Evolutionary conservation across 53 echinoderm and acorn worm species (phyloP), one percentile per base, ranked within the genome.

Genomic region (Henricia sp.): DNA sequence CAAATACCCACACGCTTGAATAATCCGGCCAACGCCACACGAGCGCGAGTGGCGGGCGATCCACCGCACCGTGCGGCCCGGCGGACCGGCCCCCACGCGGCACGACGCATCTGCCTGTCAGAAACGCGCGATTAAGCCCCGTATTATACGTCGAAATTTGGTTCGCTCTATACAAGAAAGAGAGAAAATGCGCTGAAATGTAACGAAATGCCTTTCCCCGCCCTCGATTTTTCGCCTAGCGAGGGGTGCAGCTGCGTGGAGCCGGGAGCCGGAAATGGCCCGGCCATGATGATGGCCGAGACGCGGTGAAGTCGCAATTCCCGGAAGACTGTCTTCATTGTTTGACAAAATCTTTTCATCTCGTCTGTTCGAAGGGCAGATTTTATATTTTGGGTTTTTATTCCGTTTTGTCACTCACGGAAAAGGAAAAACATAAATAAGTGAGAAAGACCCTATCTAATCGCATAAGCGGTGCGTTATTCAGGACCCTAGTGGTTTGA

Each of bases 161-260:
- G n/a, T n/a, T n/a, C n/a, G n/a, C n/a, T n/a, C n/a, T n/a, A 21
- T 9, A 70, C 4, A 38, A 25, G 16, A 43, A 14, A 38, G 68
- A 25, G 23, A 70, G 44, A 70, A 70, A 3, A 70, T 26, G 34
- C 42, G 17, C 41, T 23, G 40, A 39, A 25, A 39, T 68, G 19
- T 39, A 21, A 39, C 70, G 46, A 44, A 28, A 38, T 21, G 21
- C 48, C 17, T 67, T 17, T 67, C 2, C 38, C 67, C 17, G 67
- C 21, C 37, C 6, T 2, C 38, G 39, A 38, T 20, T 14, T 8
- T 20, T 38, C 68, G 23, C 68, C 40, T 41, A 68, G 23, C 68
- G 68, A 59, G 76, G 76, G 42, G 57, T 76, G 59, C 76, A 76
- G 57, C 76, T 76, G 76, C 76, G 40, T 25, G 59, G 38, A 76